Evolutionary conservation across 2,888 invertebrate genomes (phyloP), one percentile per base, ranked within the genome.

Genomic region (Silvanus unidentatus): DNA sequence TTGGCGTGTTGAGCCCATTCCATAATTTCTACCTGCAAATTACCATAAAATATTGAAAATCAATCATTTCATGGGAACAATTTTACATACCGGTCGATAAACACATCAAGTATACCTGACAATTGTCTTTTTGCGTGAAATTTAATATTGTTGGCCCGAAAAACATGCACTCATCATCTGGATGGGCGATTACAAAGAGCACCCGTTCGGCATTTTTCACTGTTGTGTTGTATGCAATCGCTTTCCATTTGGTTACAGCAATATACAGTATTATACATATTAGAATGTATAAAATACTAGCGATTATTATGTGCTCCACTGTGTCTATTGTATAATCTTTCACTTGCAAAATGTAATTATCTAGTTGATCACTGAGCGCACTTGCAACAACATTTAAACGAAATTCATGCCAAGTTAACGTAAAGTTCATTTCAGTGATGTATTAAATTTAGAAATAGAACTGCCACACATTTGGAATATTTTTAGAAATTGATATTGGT

Each of bases 131-230:
- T 55, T 78, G 79, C 1, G 73, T 65, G 47, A 89, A 72, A 65
- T 84, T 77, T 51, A 86, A 77, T 51, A 94, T 81, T 32, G 88
- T 80, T 12, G 99, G 99, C 1, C 94, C 92, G 70, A 99, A 99
- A 71, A 99, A 99, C 98, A 99, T 97, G 59, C 92, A 92, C 70
- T 99, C 98, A 69, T 99, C 98, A 71, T 99, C 98, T 11, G 98
- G 98, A 75, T 99, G 99, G 14, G 98, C 95, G 35, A 82, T 88
- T 1, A 97, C 84, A 42, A 98, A 69, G 22, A 97, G 72, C 35
- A 92, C 80, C 56, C 88, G 74, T 12, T 37, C 15, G 1, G 77
- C 74, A 34, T 75, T 68, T 29, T 76, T 70, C 10, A 78, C 73
- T 16, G 75, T 76, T 27, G 74, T 72, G 44, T 72, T 73, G 53